A percentile compares a stretch with the other conserved stretches of the same genome.
These are phyloP conservation scores for Sycophila texana DNA, from an alignment of 2,888 invertebrate genomes.

Conservation along the genomic window DNA sequence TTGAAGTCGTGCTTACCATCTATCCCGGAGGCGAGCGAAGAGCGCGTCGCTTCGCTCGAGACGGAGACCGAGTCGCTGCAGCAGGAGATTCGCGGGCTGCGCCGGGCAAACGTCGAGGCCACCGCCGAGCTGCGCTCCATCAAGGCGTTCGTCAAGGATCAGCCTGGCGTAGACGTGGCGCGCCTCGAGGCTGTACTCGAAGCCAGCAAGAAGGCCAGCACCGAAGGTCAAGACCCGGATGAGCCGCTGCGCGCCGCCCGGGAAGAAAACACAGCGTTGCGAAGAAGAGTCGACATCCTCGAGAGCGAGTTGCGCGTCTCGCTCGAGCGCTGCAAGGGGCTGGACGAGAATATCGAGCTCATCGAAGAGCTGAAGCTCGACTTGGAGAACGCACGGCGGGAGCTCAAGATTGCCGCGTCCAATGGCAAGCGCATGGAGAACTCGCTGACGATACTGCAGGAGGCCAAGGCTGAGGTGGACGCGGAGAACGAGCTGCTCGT, in stretches of 20 bases:
- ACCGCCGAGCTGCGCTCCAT: conserved; percentile 59
- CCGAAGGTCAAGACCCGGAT: not conserved
- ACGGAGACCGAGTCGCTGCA: conserved; percentile 73
- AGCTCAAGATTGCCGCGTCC: conserved; percentile 68
- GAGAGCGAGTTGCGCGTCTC: conserved; percentile 64
- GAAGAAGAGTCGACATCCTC: conserved; percentile 73
- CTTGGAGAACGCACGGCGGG: conserved; percentile 68
- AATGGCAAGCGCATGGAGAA: conserved; percentile 75
- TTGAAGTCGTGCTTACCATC: conserved; percentile 70
- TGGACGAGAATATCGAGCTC: conserved; percentile 64
- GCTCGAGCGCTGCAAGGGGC: conserved; percentile 63
- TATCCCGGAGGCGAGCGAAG: conserved; percentile 72
- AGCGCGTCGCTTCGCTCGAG: conserved; percentile 69
- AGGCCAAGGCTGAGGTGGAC: conserved; percentile 75
- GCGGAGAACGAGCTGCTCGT: conserved; percentile 66
- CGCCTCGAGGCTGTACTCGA: conserved; percentile 38
- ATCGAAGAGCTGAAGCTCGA: conserved; percentile 67
- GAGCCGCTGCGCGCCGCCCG: conserved; percentile 59
- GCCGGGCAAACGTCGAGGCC: conserved; percentile 64
- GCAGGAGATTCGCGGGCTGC: conserved; percentile 68
- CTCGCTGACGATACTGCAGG: conserved; percentile 74
- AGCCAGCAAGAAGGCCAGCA: conserved; percentile 69
- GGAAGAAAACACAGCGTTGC: conserved; percentile 71
- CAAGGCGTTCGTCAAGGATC: conserved; percentile 14
- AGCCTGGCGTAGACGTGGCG: conserved; percentile 11